Conservation (phyloP, 1,140 invertebrate genomes). For the Dendroctonus ponderosae region DNA sequence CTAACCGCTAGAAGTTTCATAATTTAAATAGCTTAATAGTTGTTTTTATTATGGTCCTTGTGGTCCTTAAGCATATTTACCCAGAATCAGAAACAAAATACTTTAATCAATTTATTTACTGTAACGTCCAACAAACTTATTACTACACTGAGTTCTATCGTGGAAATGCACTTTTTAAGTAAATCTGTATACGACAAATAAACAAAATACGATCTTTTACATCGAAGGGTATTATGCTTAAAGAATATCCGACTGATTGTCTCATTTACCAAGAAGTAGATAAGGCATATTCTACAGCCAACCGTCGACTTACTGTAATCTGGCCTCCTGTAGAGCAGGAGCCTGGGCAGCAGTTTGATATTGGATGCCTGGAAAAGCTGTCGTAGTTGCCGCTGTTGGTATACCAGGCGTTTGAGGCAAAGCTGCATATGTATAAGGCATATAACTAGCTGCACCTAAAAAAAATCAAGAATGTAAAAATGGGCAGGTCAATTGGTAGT, state of each 20-base stretch:
- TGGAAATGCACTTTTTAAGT: conserved; percentile 10
- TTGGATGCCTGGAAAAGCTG: conserved; percentile 62
- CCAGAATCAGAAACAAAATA: too few relatives aligned
- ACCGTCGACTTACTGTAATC: conserved; percentile 53
- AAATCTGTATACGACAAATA: conserved; percentile 17
- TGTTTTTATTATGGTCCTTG: too few relatives aligned
- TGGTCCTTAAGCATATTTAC: neutral
- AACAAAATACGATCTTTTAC: neutral
- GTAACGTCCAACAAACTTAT: neutral
- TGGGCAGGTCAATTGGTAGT: too few relatives aligned
- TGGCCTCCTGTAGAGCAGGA: conserved; percentile 56
- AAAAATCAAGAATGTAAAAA: conserved; percentile 8
- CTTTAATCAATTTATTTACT: too few relatives aligned
- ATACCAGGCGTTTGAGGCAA: conserved; percentile 60
- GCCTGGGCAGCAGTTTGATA: conserved; percentile 59
- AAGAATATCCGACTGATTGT: conserved; percentile 6
- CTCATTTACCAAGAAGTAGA: conserved; percentile 7
- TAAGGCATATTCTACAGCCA: conserved; percentile 13
- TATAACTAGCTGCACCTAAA: conserved; percentile 62
- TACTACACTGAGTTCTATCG: neutral
- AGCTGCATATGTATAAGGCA: conserved; percentile 67
- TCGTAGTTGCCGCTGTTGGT: conserved; percentile 53
- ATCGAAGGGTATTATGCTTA: conserved; percentile 5
- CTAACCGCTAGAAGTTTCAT: too few relatives aligned
- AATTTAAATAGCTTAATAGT: too few relatives aligned